phyloP scores from a whole-genome alignment of 2,113 vertebrate genomes.

The Eudyptes chrysolophus region DNA sequence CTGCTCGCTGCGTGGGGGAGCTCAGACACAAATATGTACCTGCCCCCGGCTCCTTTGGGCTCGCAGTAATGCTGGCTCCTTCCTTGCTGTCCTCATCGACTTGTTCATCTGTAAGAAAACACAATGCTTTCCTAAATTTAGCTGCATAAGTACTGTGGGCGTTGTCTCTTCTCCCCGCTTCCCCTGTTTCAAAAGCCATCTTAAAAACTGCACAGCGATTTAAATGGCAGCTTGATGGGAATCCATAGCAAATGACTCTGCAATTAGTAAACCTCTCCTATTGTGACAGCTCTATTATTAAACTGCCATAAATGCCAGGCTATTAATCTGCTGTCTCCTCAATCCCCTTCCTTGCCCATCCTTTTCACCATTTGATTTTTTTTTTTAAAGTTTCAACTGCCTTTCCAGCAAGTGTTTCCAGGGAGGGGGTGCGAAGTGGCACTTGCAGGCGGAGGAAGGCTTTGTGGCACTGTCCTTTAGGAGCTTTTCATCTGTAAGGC shows the following conservation, averaged over 20 bases:
- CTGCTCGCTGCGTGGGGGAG: fast-evolving
- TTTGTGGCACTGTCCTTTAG: neutral
- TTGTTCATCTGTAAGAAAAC: neutral
- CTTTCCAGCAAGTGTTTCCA: neutral
- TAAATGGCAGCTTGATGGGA: slow-evolving; percentile 71
- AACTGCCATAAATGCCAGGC: slow-evolving; percentile 68
- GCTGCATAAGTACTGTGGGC: neutral
- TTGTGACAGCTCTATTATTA: slow-evolving; percentile 78
- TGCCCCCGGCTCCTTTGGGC: neutral
- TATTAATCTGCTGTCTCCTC: slow-evolving; percentile 70
- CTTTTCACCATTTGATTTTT: neutral
- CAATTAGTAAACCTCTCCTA: slow-evolving; percentile 75
- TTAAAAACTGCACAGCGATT: slow-evolving; percentile 27
- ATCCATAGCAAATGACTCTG: slow-evolving; percentile 65
- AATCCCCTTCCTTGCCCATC: slow-evolving; percentile 27
- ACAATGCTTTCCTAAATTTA: slow-evolving; percentile 34
- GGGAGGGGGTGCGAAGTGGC: neutral
- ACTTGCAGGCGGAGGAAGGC: neutral
- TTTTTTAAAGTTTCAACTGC: neutral
- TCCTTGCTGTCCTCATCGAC: neutral
- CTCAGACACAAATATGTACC: neutral
- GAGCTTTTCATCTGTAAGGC: neutral
- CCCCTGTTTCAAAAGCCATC: neutral
- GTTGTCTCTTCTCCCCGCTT: neutral
- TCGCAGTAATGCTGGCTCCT: neutral